Base-by-base conservation (phyloP, 2,113 vertebrate genomes). In the Nothocercus nigrocapillus region DNA sequence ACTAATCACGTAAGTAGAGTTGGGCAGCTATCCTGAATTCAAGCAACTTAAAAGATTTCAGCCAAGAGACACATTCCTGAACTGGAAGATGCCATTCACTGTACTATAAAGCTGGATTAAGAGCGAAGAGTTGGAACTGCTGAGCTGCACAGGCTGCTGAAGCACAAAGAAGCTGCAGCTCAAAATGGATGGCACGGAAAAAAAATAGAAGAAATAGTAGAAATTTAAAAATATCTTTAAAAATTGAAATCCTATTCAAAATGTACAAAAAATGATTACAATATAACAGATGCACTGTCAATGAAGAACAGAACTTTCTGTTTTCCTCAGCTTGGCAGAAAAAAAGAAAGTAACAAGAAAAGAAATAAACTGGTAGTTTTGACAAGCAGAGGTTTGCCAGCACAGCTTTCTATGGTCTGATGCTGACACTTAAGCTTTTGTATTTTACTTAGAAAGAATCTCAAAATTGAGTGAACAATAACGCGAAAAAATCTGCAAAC, bases 91-190 rank as follows among this genome's bases (percentile, higher is more conserved):
- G 58, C 28, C 54, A 19, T 19, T 19, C 8, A 79, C 66, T 84
- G 90, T 40, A n/a, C 59, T 66, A 88, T 82, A 92, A 92, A 86
- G n/a, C 83, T 82, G 85, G 80, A 84, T 36, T 68, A 75, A 59
- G 49, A 90, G 84, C n/a, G 59, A 83, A 78, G 81, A 96, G 84
- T 89, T 72, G 49, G 88, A 92, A 62, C 73, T 89, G 92, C 93
- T 93, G 77, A 38, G 81, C 93, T 92, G 92, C 74, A 82, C 4
- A 5, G 44, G 83, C 90, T 93, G 90, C 74, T 76, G 74, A 79
- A 87, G 70, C 90, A 97, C 76, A 94, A 96, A 96, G n/a, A 89
- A 90, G 88, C 94, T 85, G 83, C 88, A 93, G 85, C 90, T 95
- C 92, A 97, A 96, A 95, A 97, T 96, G 95, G 94, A 97, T 89